Base-by-base conservation (phyloP, 2,113 vertebrate genomes). In the Odontesthes bonariensis region DNA sequence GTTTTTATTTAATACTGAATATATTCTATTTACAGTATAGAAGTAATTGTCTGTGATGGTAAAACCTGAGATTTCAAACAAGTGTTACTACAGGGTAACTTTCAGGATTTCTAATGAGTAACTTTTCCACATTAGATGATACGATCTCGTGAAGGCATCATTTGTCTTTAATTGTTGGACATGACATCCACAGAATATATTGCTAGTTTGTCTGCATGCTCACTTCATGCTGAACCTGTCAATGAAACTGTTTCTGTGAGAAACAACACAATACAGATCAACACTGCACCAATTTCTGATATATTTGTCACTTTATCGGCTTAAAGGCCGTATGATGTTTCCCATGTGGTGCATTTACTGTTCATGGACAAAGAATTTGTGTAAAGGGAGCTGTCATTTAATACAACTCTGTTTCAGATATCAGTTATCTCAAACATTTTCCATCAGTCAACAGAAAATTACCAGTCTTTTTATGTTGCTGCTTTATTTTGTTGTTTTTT, bases 121-220 rank as follows among this genome's bases (percentile, higher is more conserved):
- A 55, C 31, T 69, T 79, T 72, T 72, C 19, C 1, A 10, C 53
- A 83, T 86, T 83, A 74, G 38, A 77, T 79, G 35, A 27, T 64
- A 33, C n/a, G n/a, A n/a, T n/a, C 61, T 69, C 58, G 72, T 59
- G 60, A 68, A 61, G 38, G n/a, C 61, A 14, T 44, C 56, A 58
- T 71, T 27, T 63, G 27, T 82, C 35, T 83, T 79, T 73, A 51
- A 79, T 68, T 22, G 17, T 53, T 0, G n/a, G 65, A 44, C 20
- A 51, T 58, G 52, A 81, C 74, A 81, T 79, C 63, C 0, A 0
- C 40, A 78, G 44, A 63, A 77, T 51, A 10, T 38, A 7, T 38
- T 27, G 27, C 27, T 27, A 27, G 27, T 27, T 27, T 27, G 27
- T 5, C 35, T 69, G 58, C 38, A 17, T 1, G 10, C 22, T 75